Evolutionary conservation across 2,888 invertebrate species (phyloP), one percentile per base, ranked within the genome.

Genomic region (Eugnorisma glareosa): DNA sequence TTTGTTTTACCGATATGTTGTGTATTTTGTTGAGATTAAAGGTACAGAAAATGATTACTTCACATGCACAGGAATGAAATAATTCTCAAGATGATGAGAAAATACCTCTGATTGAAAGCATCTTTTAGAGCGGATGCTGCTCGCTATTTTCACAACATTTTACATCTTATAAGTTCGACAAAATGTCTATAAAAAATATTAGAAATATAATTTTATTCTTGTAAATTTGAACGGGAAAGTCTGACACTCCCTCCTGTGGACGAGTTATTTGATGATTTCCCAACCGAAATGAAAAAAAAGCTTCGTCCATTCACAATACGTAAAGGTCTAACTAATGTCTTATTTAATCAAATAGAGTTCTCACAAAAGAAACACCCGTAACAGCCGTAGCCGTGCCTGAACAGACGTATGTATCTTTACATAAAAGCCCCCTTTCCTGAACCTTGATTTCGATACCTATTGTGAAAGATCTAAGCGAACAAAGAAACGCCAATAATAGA

Each of bases 401-500:
- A 81, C 35, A 63, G n/a, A 73, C 45, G 11, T 71, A 77, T 69
- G 13, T 67, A 72, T 73, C 40, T 73, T 67, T 74, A 57, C 48
- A 24, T 64, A 69, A 79, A 28, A 74, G 54, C 24, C n/a, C 28
- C 59, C 37, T 75, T 75, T 66, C 57, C 61, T 57, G 45, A 57
- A 71, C 67, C 71, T 77, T 78, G 67, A 40, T 73, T 75, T 81
- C 48, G 54, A 74, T 61, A 72, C 28, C 57, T 67, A 54, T 78
- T 78, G 73, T 78, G 40, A 69, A 75, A 68, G 57, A 43, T 77
- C 37, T 63, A 57, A n/a, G 21, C 40, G 63, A 66, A 77, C 61
- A 82, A 85, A 68, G 74, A 68, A 57, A 76, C 35, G 21, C 51
- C 63, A 63, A 63, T 73, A 75, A 69, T 67, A 43, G 35, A 83